Base-by-base conservation (phyloP, 2,797 vertebrate species). In the Bradypus variegatus region DNA sequence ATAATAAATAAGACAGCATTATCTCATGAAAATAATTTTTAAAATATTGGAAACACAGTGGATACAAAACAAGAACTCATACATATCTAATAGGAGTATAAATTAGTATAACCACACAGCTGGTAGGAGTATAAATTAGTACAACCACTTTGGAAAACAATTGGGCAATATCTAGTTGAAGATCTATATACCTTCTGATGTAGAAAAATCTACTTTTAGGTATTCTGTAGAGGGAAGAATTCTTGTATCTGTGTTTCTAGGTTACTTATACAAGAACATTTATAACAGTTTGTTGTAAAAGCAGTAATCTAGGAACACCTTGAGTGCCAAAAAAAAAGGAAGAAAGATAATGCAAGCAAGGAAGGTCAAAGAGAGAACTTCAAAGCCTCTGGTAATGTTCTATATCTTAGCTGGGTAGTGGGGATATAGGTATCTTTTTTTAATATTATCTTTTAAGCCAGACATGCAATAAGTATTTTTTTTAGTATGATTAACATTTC, bases 381-480 rank as follows among this genome's bases (percentile, higher is more conserved):
- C 70, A 78, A 91, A 75, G 50, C 12, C 55, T 83, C 38, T 70
- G 33, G 8, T 19, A 70, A 86, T 25, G 10, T 85, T 80, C 75
- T 73, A 0, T 55, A 55, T 72, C 4, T 89, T 64, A 76, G 23
- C 4, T 75, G 31, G 7, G 36, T 18, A 70, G 21, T 48, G 21
- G 36, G 48, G 73, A 76, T 19, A 69, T 14, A 64, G 78, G 23
- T 53, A 18, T 53, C 58, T 88, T 29, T 48, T 53, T 86, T 53
- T 67, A 45, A 45, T 27, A 65, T 48, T 91, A 85, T 36, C 85
- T 53, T 92, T 89, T 86, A 93, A 86, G 41, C 15, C 33, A 90
- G 94, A 90, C 11, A 78, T 73, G 18, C 50, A 85, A 75, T 29
- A 25, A 50, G 4, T 83, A 72, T 6, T 41, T 55, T 93, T 86